These are phyloP conservation scores for Falco berigora DNA, from an alignment of 2,797 vertebrate species.

Conservation along the genomic window DNA sequence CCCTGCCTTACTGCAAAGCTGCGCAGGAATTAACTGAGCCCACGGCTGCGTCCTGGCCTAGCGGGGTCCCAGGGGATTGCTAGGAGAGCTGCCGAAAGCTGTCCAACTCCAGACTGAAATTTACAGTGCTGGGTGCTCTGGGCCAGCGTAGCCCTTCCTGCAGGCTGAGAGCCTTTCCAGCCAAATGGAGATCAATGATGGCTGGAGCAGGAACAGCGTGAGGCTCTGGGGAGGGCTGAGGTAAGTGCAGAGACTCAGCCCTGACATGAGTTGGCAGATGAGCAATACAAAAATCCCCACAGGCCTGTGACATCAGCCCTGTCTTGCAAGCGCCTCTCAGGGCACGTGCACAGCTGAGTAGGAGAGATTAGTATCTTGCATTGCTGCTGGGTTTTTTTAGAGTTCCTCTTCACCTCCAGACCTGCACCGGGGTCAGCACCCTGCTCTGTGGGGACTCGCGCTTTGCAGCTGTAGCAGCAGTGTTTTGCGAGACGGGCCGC, in stretches of 20 bases:
- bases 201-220: not conserved
- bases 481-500: fast-evolving
- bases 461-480: not conserved
- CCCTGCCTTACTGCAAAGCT: not conserved
- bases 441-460: fast-evolving
- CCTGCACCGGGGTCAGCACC: not conserved
- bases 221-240: not conserved
- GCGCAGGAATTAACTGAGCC: not conserved
- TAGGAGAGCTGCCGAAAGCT: not conserved
- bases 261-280: not conserved
- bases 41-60: not conserved
- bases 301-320: not conserved
- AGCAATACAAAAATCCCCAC: not conserved
- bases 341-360: not conserved
- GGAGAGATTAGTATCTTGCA: not conserved
- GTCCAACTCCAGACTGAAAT: not conserved
- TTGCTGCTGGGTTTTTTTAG: not conserved
- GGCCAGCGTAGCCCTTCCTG: not conserved
- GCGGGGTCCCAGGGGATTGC: not conserved
- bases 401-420: not conserved
- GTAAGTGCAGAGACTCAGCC: not conserved
- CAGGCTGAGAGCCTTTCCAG: not conserved
- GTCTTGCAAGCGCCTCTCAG: fast-evolving
- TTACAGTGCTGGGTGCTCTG: not conserved
- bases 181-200: fast-evolving